Evolutionary conservation across 2,797 vertebrate genomes (phyloP).

Genomic region (Zenarchopterus dispar): DNA sequence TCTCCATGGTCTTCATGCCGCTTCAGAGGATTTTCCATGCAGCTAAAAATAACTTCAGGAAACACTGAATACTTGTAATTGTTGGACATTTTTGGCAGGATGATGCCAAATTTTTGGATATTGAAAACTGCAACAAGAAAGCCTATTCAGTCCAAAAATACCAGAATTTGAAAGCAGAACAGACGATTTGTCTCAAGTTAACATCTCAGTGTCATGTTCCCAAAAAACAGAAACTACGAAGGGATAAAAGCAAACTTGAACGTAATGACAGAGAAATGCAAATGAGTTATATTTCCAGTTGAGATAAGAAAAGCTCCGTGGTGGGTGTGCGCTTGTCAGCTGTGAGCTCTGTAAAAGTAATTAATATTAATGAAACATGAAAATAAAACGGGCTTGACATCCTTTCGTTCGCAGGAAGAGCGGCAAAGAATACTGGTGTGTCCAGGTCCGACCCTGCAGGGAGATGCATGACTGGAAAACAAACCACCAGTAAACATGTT

Average conservation of each 20-base stretch:
- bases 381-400: slow-evolving; percentile 37
- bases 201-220: slow-evolving; percentile 5
- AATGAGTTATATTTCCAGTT: slow-evolving; percentile 38
- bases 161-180: background rate
- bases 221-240: background rate
- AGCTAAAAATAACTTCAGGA: slow-evolving; percentile 23
- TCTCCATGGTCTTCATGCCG: slow-evolving; percentile 7
- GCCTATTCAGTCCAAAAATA: slow-evolving; percentile 31
- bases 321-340: slow-evolving; percentile 47
- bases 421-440: slow-evolving; percentile 11
- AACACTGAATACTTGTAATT: slow-evolving; percentile 37
- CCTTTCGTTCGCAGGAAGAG: slow-evolving; percentile 16
- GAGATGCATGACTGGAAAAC: slow-evolving; percentile 18
- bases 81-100: slow-evolving; percentile 27
- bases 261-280: slow-evolving; percentile 38
- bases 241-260: slow-evolving; percentile 19
- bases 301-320: slow-evolving; percentile 36
- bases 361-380: slow-evolving; percentile 64
- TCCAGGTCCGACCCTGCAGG: slow-evolving; percentile 29
- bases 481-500: slow-evolving; percentile 20
- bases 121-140: slow-evolving; percentile 31
- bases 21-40: slow-evolving; percentile 5
- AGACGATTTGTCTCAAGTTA: slow-evolving; percentile 15
- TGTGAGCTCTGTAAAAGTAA: slow-evolving; percentile 36
- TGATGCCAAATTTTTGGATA: slow-evolving; percentile 15